Base-by-base conservation (phyloP, 2,888 invertebrate genomes). In the Ichneumoninae sp. region DNA sequence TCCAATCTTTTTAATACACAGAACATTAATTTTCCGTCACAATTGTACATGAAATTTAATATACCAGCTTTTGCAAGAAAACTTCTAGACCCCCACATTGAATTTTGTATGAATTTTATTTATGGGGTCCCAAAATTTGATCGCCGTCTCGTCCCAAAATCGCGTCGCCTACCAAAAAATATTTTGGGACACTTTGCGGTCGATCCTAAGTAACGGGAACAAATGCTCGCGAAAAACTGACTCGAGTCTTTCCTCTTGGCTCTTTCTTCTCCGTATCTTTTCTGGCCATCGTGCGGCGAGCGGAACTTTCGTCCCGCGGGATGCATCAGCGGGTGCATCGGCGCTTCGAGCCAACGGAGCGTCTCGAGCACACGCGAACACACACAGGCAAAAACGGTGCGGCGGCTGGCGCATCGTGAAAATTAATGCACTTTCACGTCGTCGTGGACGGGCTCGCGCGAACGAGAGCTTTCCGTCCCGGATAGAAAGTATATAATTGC, bases 341-440 rank as follows among this genome's bases (percentile, higher is more conserved):
- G 62, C 22, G 79, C 47, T 71, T 70, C 62, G 69, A 69, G 60
- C 81, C 83, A 81, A 72, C 80, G 69, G 40, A 83, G 70, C 79
- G 81, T 22, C 60, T 71, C 82, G 26, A 50, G 22, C n/a, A 8
- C 40, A 16, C 66, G 82, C 52, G 30, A 44, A 70, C 44, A 33
- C 52, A 57, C 3, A 52, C 40, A 30, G n/a, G 54, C 68, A 60
- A 70, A 66, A 70, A 19, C 57, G 40, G 57, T 26, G 22, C 22
- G 13, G 22, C 62, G 50, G 47, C 62, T 71, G 74, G 79, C 70
- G 82, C 83, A 81, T 71, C 74, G 77, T 83, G 85, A 83, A 86
- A 89, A 87, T 88, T 87, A 88, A 87, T 87, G 86, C 87, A 88
- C 90, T 90, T 90, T 90, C 90, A 88, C 90, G 83, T 79, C 84